Conservation (phyloP, 2,888 invertebrate genomes). For the Ormyrus labotus region DNA sequence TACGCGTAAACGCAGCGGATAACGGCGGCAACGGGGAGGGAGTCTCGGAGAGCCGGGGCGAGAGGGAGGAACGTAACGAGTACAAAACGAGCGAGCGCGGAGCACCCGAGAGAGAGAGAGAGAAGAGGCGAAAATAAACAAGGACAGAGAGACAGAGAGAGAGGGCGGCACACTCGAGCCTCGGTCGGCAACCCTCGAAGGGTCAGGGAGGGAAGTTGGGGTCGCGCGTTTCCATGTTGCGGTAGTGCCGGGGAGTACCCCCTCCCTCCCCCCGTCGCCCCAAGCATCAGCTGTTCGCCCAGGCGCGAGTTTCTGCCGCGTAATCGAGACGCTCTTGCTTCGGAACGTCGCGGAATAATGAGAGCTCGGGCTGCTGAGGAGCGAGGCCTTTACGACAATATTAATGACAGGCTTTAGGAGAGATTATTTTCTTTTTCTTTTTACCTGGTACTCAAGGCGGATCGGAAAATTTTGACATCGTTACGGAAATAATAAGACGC, state of each 20-base stretch:
- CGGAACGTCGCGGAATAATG: too few relatives aligned
- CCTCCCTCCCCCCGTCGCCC: too few relatives aligned
- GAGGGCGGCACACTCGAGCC: slow-evolving; percentile 1
- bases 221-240: slow-evolving; percentile 22
- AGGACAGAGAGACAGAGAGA: not conserved
- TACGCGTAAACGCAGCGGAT: too few relatives aligned
- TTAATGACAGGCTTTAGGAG: too few relatives aligned
- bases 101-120: not conserved
- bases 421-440: not conserved
- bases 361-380: too few relatives aligned
- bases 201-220: slow-evolving; percentile 3
- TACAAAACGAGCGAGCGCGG: not conserved
- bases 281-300: slow-evolving; percentile 32
- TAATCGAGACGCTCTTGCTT: not conserved
- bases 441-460: too few relatives aligned
- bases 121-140: slow-evolving; percentile 8
- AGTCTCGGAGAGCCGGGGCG: not conserved
- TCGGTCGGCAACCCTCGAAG: slow-evolving; percentile 29
- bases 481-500: too few relatives aligned
- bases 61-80: not conserved
- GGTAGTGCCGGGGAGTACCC: not conserved
- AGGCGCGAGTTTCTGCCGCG: slow-evolving; percentile 2
- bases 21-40: too few relatives aligned
- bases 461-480: too few relatives aligned
- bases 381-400: too few relatives aligned